Evolutionary conservation across 2,113 vertebrate species (phyloP).

Genomic region (Cinclus mexicanus): DNA sequence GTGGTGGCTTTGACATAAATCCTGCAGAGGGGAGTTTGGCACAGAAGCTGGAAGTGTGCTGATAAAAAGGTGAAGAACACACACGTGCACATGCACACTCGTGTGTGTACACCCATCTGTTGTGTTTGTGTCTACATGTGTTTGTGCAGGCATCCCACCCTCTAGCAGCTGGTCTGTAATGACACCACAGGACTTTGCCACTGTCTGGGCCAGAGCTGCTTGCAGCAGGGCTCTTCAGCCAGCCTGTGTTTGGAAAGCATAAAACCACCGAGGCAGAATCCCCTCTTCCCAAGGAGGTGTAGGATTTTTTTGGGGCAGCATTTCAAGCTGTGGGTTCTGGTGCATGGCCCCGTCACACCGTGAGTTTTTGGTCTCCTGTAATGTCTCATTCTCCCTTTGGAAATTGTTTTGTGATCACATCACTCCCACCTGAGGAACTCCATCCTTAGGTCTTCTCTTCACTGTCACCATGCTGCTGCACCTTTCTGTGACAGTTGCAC

Average conservation of each 20-base stretch:
- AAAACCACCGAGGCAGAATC: background rate
- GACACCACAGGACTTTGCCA: background rate
- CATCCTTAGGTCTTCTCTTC: background rate
- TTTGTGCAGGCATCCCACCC: background rate
- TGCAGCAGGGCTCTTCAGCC: background rate
- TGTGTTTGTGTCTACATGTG: accelerated
- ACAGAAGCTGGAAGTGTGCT: accelerated
- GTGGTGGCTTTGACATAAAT: background rate
- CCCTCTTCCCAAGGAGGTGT: background rate
- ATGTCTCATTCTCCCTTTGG: background rate
- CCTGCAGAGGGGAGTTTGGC: background rate
- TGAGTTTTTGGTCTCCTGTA: background rate
- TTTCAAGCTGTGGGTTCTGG: background rate
- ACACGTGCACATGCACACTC: too few relatives aligned
- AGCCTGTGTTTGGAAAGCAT: background rate
- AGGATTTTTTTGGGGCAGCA: background rate
- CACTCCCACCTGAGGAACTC: background rate
- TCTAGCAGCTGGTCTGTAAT: background rate
- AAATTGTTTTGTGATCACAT: background rate
- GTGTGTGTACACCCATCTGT: accelerated
- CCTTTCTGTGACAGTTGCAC: background rate
- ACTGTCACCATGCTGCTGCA: accelerated
- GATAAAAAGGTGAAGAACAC: background rate
- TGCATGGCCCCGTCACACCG: background rate
- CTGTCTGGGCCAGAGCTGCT: background rate